These are phyloP conservation scores for Drosophila paramelanica DNA, from an alignment of 2,888 invertebrate species.

Conservation along the genomic window DNA sequence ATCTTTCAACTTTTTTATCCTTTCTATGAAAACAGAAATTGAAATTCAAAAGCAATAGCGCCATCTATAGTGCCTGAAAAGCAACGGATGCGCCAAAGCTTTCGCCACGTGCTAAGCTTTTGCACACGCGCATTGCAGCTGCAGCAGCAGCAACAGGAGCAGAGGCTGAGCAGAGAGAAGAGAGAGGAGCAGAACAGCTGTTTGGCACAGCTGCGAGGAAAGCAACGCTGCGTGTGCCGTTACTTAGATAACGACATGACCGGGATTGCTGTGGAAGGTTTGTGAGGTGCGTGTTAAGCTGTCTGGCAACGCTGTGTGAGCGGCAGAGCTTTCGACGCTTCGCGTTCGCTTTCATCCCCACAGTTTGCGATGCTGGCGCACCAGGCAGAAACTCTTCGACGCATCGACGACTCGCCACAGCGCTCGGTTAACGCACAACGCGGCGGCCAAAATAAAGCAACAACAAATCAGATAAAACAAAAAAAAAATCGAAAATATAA, in stretches of 20 bases:
- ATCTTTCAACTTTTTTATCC: no score
- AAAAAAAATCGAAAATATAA: background rate
- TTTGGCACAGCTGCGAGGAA: conserved; percentile 17
- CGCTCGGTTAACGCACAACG: conserved; percentile 34
- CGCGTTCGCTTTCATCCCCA: conserved; percentile 48
- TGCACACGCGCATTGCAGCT: background rate
- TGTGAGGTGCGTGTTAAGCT: background rate
- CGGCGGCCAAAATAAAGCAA: conserved; percentile 2
- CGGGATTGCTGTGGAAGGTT: background rate
- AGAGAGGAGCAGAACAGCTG: conserved; percentile 5
- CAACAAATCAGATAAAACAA: background rate
- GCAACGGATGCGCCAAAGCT: background rate
- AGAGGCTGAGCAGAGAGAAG: no score
- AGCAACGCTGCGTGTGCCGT: conserved; percentile 41
- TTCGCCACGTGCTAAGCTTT: background rate
- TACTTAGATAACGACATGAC: background rate
- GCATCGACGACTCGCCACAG: conserved; percentile 25
- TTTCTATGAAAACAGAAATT: no score
- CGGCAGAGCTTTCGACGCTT: conserved; percentile 24
- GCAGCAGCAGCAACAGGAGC: background rate
- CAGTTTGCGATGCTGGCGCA: conserved; percentile 54
- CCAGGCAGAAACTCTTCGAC: conserved; percentile 33
- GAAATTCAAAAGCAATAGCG: background rate
- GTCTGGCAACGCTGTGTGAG: conserved; percentile 31
- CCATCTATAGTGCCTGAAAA: conserved; percentile 3